Evolutionary conservation across 1,140 invertebrate genomes (phyloP).

Genomic region (Heterodera schachtii): DNA sequence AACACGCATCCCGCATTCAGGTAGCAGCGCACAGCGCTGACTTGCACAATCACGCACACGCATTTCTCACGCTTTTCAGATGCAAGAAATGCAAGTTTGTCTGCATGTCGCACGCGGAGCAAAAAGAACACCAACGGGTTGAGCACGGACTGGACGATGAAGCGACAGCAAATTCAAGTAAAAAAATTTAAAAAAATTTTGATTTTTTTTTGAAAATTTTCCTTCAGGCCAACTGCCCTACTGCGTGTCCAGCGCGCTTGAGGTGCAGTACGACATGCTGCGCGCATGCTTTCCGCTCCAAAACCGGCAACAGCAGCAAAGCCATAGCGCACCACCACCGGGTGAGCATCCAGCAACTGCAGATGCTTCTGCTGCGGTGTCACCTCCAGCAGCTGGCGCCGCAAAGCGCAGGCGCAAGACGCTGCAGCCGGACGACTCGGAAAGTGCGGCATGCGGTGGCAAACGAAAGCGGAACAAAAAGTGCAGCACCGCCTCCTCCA

Average conservation of each 20-base stretch:
- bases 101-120: neutral
- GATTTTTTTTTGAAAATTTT: too few species aligned
- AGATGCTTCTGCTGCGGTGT: neutral
- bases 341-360: neutral
- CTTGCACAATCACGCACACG: too few species aligned
- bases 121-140: slow-evolving; percentile 18
- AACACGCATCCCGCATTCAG: neutral
- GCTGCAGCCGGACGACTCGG: neutral
- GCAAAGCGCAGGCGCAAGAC: neutral
- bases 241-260: slow-evolving; percentile 30
- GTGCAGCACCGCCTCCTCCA: neutral
- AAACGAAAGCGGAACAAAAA: slow-evolving; percentile 5
- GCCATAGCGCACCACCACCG: neutral
- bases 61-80: too few species aligned
- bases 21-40: too few species aligned
- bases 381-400: neutral
- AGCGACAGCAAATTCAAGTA: neutral
- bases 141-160: slow-evolving; percentile 20
- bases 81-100: slow-evolving; percentile 33
- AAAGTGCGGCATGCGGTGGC: neutral
- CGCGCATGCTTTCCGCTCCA: slow-evolving; percentile 30
- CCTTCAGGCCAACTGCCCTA: slow-evolving; percentile 10
- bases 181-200: too few species aligned
- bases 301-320: neutral
- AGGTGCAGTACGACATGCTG: slow-evolving; percentile 25